Conservation (phyloP, 2,113 vertebrate species). For the Sceloporus tristichus region DNA sequence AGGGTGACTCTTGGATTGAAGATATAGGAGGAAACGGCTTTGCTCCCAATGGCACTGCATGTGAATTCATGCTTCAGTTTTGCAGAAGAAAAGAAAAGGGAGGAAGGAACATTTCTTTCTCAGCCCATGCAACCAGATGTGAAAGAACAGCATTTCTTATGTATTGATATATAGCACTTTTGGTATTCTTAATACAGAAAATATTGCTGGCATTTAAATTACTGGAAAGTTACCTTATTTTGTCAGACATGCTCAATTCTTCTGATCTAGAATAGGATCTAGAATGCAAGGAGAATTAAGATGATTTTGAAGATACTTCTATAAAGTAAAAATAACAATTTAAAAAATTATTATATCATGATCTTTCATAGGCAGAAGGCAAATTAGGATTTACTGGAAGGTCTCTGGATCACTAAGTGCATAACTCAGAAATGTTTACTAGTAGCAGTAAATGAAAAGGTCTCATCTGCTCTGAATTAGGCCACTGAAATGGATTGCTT, state of each 20-base stretch:
- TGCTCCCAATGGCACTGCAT: too few species aligned
- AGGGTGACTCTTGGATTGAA: too few species aligned
- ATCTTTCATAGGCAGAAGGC: neutral
- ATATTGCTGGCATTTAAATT: neutral
- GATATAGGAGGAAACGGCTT: too few species aligned
- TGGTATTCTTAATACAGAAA: neutral
- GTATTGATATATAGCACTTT: neutral
- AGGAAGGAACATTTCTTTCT: neutral
- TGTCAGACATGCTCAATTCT: neutral
- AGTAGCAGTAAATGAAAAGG: neutral
- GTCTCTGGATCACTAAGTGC: neutral
- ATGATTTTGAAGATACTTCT: neutral
- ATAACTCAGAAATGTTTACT: neutral
- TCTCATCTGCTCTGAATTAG: neutral
- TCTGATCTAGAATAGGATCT: slow-evolving; percentile 26
- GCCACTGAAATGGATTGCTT: neutral
- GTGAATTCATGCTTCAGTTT: neutral
- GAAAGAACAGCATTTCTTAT: neutral
- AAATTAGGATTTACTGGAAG: neutral
- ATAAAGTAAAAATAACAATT: neutral
- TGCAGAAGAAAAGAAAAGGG: neutral
- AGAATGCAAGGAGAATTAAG: neutral
- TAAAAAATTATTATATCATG: too few species aligned
- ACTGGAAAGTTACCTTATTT: slow-evolving; percentile 17
- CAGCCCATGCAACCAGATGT: neutral